Conservation (phyloP, 2,797 vertebrate species). For the Ateles fusciceps region DNA sequence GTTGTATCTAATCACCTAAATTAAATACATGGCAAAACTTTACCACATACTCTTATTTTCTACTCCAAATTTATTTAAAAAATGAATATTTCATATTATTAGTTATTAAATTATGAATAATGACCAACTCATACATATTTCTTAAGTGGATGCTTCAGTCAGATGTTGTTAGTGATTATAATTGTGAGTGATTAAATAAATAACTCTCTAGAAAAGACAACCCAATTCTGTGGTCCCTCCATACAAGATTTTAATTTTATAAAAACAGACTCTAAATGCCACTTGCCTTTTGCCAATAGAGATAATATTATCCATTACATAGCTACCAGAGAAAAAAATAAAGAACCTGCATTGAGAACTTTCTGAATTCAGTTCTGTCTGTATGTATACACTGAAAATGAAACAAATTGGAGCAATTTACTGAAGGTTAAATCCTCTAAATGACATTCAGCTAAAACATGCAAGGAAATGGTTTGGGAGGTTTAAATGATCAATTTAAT, state of each 20-base stretch:
- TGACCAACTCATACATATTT: slow-evolving; percentile 55
- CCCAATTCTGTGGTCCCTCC: slow-evolving; percentile 40
- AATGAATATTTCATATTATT: slow-evolving; percentile 58
- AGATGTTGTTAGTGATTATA: slow-evolving; percentile 48
- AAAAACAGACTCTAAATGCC: slow-evolving; percentile 60
- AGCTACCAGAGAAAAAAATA: slow-evolving; percentile 28
- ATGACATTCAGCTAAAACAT: slow-evolving; percentile 60
- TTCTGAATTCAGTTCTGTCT: slow-evolving; percentile 67
- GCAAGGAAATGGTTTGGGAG: slow-evolving; percentile 47
- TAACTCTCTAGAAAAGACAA: slow-evolving; percentile 37
- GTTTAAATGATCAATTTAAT: slow-evolving; percentile 72
- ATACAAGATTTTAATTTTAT: slow-evolving; percentile 64
- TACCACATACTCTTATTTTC: not conserved
- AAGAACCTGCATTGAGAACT: slow-evolving; percentile 50
- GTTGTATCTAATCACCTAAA: not conserved
- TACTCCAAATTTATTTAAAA: slow-evolving; percentile 19
- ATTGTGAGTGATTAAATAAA: slow-evolving; percentile 61
- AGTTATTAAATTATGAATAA: slow-evolving; percentile 64
- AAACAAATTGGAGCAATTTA: slow-evolving; percentile 76
- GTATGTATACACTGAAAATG: slow-evolving; percentile 53
- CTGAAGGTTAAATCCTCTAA: slow-evolving; percentile 72
- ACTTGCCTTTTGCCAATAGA: slow-evolving; percentile 40
- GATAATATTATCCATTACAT: not conserved
- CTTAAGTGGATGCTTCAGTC: slow-evolving; percentile 32
- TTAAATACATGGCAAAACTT: slow-evolving; percentile 32